Conservation (phyloP, 1,140 invertebrate genomes). For the Bicyclus anynana region DNA sequence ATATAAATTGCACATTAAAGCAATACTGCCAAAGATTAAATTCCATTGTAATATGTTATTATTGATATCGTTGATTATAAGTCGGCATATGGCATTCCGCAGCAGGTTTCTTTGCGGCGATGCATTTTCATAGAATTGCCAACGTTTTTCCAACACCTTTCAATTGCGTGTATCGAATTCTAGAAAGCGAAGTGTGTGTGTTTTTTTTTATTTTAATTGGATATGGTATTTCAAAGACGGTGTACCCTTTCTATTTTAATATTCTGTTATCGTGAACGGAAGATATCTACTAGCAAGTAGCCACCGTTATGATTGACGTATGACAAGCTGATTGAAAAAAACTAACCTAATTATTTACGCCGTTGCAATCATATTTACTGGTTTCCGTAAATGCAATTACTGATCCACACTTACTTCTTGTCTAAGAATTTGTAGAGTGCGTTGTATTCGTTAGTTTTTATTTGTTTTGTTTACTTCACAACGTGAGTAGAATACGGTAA, state of each 20-base stretch:
- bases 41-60: conserved; percentile 45
- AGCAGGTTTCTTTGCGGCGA: conserved; percentile 62
- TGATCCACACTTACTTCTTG: conserved; percentile 7
- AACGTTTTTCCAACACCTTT: conserved; percentile 73
- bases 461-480: background rate
- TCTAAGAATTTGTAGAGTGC: background rate
- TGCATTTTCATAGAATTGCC: conserved; percentile 74
- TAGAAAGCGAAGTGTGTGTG: conserved; percentile 66
- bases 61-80: conserved; percentile 47
- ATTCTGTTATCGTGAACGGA: conserved; percentile 26
- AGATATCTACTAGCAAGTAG: conserved; percentile 15
- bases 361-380: conserved; percentile 20
- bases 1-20: conserved; percentile 61
- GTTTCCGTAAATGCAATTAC: conserved; percentile 18
- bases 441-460: background rate
- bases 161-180: conserved; percentile 72
- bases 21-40: conserved; percentile 55
- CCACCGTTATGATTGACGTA: conserved; percentile 20
- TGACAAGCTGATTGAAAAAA: conserved; percentile 23
- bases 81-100: conserved; percentile 62
- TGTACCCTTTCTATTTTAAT: conserved; percentile 10
- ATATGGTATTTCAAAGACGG: conserved; percentile 33
- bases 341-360: conserved; percentile 18
- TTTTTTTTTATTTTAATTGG: conserved; percentile 57
- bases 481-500: background rate